Evolutionary conservation across 2,797 vertebrate genomes (phyloP), one percentile per base, ranked within the genome.

Genomic region (Enteromius radiatus): DNA sequence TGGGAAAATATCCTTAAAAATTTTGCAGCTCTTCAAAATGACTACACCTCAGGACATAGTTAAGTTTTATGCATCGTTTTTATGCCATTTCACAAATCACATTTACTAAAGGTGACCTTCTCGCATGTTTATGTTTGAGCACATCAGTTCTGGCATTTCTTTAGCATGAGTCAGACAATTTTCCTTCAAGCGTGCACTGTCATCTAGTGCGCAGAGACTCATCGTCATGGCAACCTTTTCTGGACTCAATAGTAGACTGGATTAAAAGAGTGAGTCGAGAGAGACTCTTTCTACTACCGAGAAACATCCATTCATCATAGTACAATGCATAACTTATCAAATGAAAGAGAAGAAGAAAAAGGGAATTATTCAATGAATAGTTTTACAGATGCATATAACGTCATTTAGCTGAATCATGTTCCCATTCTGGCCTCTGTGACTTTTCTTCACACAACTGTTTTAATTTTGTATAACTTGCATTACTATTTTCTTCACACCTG

Each of bases 151-250:
- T 56, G 69, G 81, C 80, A 54, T 85, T 61, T 80, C 52, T 69
- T 49, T 47, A 73, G 63, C 78, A 78, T 85, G 81, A 87, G 78
- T 83, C 84, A 81, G 59, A 49, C 69, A 54, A 80, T 78, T 82
- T 83, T 84, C 45, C 63, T 84, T 84, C 65, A 89, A 83, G 85
- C 87, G 33, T 84, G 82, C 71, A 69, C 87, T 84, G 87, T 88
- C 85, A 86, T 84, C 77, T 75, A 82, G 85, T 86, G 86, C 70
- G 84, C 86, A 84, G 86, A 82, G 76, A 84, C 85, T 56, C 38
- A 83, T 88, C 76, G 64, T 56, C 84, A 88, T 88, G 81, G 84
- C 83, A 90, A 90, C 87, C 79, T 26, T 49, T 61, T 63, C 80
- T 70, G 68, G 52, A 68, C 70, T 87, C 85, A 78, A 77, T 77